A percentile compares a stretch with the other conserved stretches of the same genome.
phyloP scores from a whole-genome alignment of 2,113 vertebrate genomes.

The Seriola aureovittata region DNA sequence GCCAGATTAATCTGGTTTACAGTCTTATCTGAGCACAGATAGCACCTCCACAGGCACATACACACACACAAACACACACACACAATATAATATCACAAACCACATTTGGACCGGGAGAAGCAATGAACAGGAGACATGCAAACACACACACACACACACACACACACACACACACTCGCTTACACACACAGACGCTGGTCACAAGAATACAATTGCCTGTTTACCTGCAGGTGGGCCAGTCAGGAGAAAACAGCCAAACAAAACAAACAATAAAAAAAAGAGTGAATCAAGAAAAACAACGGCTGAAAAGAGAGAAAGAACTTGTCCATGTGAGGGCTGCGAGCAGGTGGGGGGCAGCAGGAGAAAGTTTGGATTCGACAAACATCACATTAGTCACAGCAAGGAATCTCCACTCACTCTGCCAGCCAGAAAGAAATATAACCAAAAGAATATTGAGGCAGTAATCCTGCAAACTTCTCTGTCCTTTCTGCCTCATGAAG shows the following conservation, averaged over 20 bases:
- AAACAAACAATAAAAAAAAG: conserved; percentile 64
- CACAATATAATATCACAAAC: conserved; percentile 71
- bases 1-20: conserved; percentile 99
- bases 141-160: conserved; percentile 51
- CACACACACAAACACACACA: conserved; percentile 61
- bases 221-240: conserved; percentile 73
- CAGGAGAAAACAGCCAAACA: conserved; percentile 60
- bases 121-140: conserved; percentile 66
- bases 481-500: conserved; percentile 75
- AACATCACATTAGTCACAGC: conserved; percentile 80
- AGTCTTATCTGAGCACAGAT: conserved; percentile 97
- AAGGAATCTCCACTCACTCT: conserved; percentile 59
- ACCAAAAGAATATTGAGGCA: conserved; percentile 71
- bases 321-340: conserved; percentile 27
- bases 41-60: conserved; percentile 85
- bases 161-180: conserved; percentile 20
- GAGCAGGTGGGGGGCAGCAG: conserved; percentile 49
- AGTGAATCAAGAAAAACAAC: conserved; percentile 52
- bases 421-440: conserved; percentile 64
- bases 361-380: conserved; percentile 77
- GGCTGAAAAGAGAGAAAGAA: conserved; percentile 45
- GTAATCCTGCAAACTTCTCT: conserved; percentile 73
- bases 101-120: conserved; percentile 65
- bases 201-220: conserved; percentile 71
- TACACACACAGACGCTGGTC: conserved; percentile 40